A percentile compares a stretch with the other conserved stretches of the same genome.
Evolutionary conservation across 2,113 vertebrate genomes (phyloP).

Genomic region (Mus spicilegus): DNA sequence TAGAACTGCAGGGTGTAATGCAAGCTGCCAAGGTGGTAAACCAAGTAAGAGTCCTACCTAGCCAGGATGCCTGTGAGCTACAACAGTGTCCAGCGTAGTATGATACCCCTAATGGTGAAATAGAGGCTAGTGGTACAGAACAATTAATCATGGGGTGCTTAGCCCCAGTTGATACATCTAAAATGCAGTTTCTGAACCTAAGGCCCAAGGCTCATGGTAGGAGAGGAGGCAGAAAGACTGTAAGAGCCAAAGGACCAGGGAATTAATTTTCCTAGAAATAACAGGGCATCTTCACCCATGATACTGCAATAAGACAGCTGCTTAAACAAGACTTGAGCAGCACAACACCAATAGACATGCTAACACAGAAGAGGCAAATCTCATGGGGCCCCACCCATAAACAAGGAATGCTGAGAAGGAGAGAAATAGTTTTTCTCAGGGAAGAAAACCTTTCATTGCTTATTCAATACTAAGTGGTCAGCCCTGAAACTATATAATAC

Average conservation of each 20-base stretch:
- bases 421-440: not conserved
- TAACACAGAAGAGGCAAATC: not conserved
- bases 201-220: not conserved
- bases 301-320: not conserved
- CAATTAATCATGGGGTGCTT: not conserved
- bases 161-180: not conserved
- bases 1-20: no score
- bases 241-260: not conserved
- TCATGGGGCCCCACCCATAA: not conserved
- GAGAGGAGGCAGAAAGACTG: not conserved
- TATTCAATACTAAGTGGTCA: not conserved
- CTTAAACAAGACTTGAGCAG: not conserved
- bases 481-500: not conserved
- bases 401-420: not conserved
- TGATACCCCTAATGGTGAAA: not conserved
- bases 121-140: no score
- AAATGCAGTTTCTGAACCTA: not conserved
- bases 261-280: not conserved
- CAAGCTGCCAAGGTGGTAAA: not conserved
- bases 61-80: no score
- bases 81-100: not conserved
- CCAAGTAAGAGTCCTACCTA: not conserved
- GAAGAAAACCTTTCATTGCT: not conserved
- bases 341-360: not conserved
- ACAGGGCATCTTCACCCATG: not conserved